These are phyloP conservation scores for Meta bourneti DNA, from an alignment of 2,888 invertebrate genomes.

Conservation along the genomic window DNA sequence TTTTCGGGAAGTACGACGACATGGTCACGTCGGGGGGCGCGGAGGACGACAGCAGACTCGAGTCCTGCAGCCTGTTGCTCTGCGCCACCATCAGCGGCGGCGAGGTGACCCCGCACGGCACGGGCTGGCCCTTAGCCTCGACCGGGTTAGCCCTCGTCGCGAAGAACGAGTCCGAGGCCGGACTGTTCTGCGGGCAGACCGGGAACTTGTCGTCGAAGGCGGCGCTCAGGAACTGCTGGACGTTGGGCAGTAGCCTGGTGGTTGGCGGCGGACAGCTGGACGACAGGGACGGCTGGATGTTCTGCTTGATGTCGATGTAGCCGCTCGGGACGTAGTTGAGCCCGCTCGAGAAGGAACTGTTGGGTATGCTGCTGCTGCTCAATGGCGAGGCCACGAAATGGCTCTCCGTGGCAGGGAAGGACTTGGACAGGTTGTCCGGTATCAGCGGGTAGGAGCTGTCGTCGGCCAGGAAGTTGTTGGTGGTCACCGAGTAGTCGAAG, in stretches of 20 bases:
- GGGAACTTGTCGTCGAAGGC: conserved; percentile 53
- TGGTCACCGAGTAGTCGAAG: conserved; percentile 82
- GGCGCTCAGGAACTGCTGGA: conserved; percentile 36
- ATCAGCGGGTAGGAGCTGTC: conserved; percentile 39
- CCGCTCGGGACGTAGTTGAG: conserved; percentile 60
- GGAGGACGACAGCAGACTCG: conserved; percentile 57
- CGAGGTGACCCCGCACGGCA: conserved; percentile 15
- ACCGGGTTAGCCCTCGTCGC: conserved; percentile 12
- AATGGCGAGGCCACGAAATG: conserved; percentile 63
- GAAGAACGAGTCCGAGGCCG: conserved; percentile 53
- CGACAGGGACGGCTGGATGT: conserved; percentile 55
- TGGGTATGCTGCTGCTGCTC: conserved; percentile 43
- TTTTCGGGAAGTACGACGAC: conserved; percentile 57
- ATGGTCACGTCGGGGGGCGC: conserved; percentile 74
- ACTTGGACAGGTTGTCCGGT: conserved; percentile 54
- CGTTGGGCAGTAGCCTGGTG: conserved; percentile 48
- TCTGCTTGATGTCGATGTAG: conserved; percentile 64
- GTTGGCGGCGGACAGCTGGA: conserved; percentile 73
- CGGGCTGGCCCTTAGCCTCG: conserved; percentile 22
- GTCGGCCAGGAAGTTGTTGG: conserved; percentile 52
- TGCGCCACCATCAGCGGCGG: conserved; percentile 43
- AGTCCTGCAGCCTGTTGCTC: conserved; percentile 40
- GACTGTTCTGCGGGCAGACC: conserved; percentile 73
- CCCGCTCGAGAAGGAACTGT: conserved; percentile 47
- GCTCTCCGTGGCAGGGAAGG: conserved; percentile 56